These are phyloP conservation scores for Rhopilema esculentum DNA, from an alignment of 30 jellyfish, hydroid and myxozoan genomes.

Conservation along the genomic window DNA sequence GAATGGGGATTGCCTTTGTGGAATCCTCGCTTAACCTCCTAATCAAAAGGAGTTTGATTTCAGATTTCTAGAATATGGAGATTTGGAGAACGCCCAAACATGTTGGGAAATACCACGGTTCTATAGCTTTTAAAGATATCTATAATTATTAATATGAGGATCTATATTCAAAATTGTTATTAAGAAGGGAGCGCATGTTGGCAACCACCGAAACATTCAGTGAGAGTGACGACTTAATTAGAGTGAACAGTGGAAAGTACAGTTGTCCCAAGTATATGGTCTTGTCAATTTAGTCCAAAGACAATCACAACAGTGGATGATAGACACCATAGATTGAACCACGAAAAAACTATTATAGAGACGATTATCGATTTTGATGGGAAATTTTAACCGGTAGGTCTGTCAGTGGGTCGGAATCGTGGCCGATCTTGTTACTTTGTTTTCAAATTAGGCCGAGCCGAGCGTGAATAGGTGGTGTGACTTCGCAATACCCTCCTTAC, in stretches of 20 bases:
- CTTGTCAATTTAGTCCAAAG: too few relatives aligned
- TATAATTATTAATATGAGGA: too few relatives aligned
- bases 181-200: background rate
- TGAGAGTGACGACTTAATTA: too few relatives aligned
- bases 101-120: background rate
- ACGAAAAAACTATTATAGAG: background rate
- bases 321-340: background rate
- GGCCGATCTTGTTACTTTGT: too few relatives aligned
- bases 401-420: too few relatives aligned
- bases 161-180: background rate
- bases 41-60: background rate
- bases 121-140: background rate
- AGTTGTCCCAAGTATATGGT: too few relatives aligned
- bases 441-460: background rate
- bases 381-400: too few relatives aligned
- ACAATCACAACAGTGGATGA: background rate
- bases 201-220: background rate
- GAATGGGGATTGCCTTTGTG: background rate
- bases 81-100: background rate
- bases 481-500: background rate
- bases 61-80: background rate
- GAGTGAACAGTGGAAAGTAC: too few relatives aligned
- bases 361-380: background rate
- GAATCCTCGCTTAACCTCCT: background rate
- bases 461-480: background rate